phyloP scores from a whole-genome alignment of 2,888 invertebrate genomes.

The Dromius quadrimaculatus region DNA sequence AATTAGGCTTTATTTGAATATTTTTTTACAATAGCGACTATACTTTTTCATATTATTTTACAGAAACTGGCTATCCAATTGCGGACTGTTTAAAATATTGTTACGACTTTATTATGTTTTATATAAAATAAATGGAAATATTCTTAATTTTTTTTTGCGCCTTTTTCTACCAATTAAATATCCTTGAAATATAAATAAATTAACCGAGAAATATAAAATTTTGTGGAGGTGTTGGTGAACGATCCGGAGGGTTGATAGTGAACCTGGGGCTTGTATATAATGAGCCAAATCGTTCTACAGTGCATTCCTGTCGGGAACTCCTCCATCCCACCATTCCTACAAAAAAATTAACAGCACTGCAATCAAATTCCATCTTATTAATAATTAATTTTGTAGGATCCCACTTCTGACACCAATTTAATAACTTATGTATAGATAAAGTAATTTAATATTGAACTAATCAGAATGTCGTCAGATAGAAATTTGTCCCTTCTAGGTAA shows the following conservation, averaged over 20 bases:
- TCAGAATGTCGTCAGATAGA: neutral
- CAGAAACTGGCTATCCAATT: conserved; percentile 6
- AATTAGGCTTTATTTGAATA: neutral
- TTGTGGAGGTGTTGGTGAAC: conserved; percentile 43
- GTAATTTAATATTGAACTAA: neutral
- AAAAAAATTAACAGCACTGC: too few relatives aligned
- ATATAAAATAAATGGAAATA: neutral
- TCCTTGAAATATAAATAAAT: neutral
- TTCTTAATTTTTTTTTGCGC: neutral
- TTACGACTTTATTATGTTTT: conserved; percentile 2
- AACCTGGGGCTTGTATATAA: conserved; percentile 65
- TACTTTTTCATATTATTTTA: neutral
- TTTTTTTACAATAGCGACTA: neutral
- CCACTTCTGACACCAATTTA: too few relatives aligned
- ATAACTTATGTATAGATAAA: too few relatives aligned
- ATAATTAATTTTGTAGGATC: too few relatives aligned
- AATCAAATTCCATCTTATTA: too few relatives aligned
- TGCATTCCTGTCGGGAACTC: conserved; percentile 62
- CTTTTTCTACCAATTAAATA: neutral
- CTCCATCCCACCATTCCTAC: conserved; percentile 67
- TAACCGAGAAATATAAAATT: conserved; percentile 59
- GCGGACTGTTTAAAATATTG: conserved; percentile 14
- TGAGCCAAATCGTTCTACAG: conserved; percentile 66
- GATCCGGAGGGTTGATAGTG: conserved; percentile 63
- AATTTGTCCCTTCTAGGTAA: neutral